Evolutionary conservation across 2,888 invertebrate species (phyloP), one percentile per base, ranked within the genome.

Genomic region (Abscondita cerata): DNA sequence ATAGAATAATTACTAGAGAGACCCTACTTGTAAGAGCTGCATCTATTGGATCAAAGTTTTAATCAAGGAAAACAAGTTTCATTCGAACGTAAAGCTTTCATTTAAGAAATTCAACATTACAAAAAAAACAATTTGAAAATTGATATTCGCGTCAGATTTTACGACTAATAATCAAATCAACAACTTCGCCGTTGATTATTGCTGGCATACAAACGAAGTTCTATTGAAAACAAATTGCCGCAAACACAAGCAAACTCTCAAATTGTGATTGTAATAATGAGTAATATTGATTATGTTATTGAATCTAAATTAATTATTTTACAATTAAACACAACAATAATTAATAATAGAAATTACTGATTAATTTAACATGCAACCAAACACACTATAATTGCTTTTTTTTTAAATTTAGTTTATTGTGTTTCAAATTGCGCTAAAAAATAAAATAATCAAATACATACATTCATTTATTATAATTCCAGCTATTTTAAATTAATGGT

Each of bases 131-230:
- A 5, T 25, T 25, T 25, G 41, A 6, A 54, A 60, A 54, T 60
- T 60, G 54, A 55, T 60, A 60, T 60, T 60, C 60, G 41, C 34
- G 20, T 20, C 60, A 60, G 60, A 53, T 25, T 25, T 36, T 41
- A 33, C 31, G 38, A 16, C 46, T 38, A 51, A 51, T 61, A 61
- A 61, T 61, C 61, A 51, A 61, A 61, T 61, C 56, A 41, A 61
- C 51, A 61, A 56, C 46, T 55, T 56, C 46, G 46, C 20, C 48
- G 61, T 52, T 61, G 61, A 61, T 61, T 61, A 61, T 56, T 44
- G 56, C 12, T 46, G 46, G 56, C 33, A 61, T 52, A 52, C 52
- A 56, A 56, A 61, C 51, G 52, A 61, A 56, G 51, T 50, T 36
- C 2, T 38, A 50, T 55, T 61, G 55, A 33, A 52, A 61, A 62